These are phyloP conservation scores for Drosophila meridionalis DNA, from an alignment of 2,888 invertebrate species.

Conservation along the genomic window DNA sequence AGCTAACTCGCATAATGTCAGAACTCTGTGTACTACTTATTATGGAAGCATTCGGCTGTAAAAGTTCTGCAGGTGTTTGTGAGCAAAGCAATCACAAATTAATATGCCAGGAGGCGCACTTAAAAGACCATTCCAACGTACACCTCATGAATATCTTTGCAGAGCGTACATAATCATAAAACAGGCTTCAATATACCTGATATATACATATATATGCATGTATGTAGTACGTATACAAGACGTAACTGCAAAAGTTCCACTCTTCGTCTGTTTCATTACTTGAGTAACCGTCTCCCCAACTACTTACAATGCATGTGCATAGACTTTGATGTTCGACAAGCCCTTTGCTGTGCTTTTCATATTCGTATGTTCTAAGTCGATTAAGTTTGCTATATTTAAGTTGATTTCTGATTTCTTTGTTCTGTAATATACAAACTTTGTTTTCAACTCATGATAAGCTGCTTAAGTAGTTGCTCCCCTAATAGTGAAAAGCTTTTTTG, in stretches of 20 bases:
- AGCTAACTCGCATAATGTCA: slow-evolving; percentile 22
- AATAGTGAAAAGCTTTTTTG: slow-evolving; percentile 19
- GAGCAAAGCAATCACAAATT: slow-evolving; percentile 48
- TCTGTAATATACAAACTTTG: not conserved
- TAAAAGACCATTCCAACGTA: slow-evolving; percentile 32
- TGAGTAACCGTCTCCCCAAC: not conserved
- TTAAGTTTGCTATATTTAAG: not conserved
- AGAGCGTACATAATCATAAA: slow-evolving; percentile 43
- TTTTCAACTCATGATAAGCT: not conserved
- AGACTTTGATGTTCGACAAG: not conserved
- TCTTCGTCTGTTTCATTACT: slow-evolving; percentile 20
- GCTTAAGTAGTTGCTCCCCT: not conserved
- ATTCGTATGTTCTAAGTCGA: not conserved
- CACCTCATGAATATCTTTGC: slow-evolving; percentile 28
- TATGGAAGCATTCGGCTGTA: slow-evolving; percentile 42
- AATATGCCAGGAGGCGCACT: slow-evolving; percentile 53
- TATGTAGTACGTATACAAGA: not conserved
- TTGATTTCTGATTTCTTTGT: no score
- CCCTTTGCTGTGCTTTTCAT: not conserved
- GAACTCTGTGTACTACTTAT: slow-evolving; percentile 35
- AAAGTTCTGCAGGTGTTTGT: slow-evolving; percentile 50
- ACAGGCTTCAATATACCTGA: slow-evolving; percentile 18
- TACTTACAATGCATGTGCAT: slow-evolving; percentile 2
- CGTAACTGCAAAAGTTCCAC: not conserved
- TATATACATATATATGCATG: not conserved